phyloP scores from a whole-genome alignment of 2,888 invertebrate species.

The Pegoplata infirma region DNA sequence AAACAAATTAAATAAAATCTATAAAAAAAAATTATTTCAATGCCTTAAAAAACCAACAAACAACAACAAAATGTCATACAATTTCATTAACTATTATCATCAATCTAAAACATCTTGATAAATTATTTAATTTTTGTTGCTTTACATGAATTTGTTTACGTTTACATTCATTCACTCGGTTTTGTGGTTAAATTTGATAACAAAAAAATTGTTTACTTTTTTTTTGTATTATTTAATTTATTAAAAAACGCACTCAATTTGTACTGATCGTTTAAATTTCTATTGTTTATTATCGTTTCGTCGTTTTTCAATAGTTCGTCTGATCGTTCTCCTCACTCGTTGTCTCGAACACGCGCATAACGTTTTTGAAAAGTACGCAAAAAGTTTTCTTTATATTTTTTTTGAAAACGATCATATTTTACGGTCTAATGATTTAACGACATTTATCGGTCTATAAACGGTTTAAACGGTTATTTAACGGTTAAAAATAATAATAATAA shows the following conservation, averaged over 20 bases:
- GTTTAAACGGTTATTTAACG: background rate
- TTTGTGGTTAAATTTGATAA: background rate
- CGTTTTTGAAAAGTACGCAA: background rate
- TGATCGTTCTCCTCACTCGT: background rate
- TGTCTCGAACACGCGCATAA: background rate
- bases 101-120: background rate
- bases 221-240: background rate
- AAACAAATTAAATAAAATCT: too few species aligned
- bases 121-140: background rate
- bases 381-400: background rate
- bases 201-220: background rate
- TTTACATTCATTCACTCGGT: too few species aligned
- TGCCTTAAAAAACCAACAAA: background rate
- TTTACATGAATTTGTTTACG: background rate
- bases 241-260: background rate
- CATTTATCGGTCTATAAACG: background rate
- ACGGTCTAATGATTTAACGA: background rate
- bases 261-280: background rate
- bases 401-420: background rate
- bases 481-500: background rate
- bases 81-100: constrained; percentile 3
- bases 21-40: too few species aligned
- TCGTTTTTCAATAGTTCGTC: background rate
- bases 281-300: background rate
- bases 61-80: background rate